Evolutionary conservation across 1,140 invertebrate species (phyloP).

Genomic region (Mylabris phalerata): DNA sequence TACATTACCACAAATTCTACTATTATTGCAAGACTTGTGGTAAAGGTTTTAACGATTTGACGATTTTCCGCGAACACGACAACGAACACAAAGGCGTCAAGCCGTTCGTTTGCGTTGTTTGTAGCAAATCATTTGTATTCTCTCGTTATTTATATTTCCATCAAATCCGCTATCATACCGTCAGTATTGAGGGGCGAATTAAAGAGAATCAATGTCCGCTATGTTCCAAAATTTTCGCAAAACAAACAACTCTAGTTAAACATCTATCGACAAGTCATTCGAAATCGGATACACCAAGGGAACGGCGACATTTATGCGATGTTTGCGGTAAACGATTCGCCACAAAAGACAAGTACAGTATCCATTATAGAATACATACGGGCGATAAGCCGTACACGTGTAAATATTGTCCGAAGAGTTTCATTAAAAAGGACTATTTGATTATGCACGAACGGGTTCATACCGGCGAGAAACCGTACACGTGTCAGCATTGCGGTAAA

Average conservation of each 20-base stretch:
- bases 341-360: conserved; percentile 50
- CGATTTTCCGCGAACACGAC: conserved; percentile 46
- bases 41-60: conserved; percentile 43
- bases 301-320: conserved; percentile 36
- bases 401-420: conserved; percentile 48
- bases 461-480: conserved; percentile 49
- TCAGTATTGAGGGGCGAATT: conserved; percentile 29
- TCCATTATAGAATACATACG: conserved; percentile 54
- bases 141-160: conserved; percentile 44
- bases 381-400: conserved; percentile 47
- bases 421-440: conserved; percentile 49
- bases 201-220: conserved; percentile 33
- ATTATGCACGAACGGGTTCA: conserved; percentile 51
- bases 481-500: conserved; percentile 48
- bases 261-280: conserved; percentile 49
- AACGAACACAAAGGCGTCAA: conserved; percentile 63
- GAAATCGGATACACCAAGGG: conserved; percentile 30
- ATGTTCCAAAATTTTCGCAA: conserved; percentile 45
- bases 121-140: conserved; percentile 30
- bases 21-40: conserved; percentile 47
- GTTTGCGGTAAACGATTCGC: conserved; percentile 43
- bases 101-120: conserved; percentile 46
- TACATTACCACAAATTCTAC: conserved; percentile 37
- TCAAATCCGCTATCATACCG: conserved; percentile 44
- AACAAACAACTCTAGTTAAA: conserved; percentile 44